A percentile compares a stretch with the other conserved stretches of the same genome.
Evolutionary conservation across 53 echinoderm and acorn worm genomes (phyloP).

Genomic region (Astropecten irregularis): DNA sequence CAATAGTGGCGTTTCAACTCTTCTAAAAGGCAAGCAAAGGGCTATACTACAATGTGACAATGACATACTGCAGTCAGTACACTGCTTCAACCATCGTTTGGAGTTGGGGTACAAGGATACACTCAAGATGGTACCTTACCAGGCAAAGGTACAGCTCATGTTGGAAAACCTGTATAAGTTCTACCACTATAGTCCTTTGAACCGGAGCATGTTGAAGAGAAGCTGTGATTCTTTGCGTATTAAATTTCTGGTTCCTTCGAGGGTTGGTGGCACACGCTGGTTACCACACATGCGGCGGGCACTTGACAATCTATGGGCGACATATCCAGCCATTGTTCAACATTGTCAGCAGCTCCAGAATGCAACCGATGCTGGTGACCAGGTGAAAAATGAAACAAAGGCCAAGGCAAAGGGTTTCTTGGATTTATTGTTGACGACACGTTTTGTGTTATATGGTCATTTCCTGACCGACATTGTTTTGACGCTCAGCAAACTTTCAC

Average conservation of each 20-base stretch:
- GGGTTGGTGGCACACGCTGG: constrained; percentile 1
- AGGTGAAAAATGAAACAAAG: neutral
- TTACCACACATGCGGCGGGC: neutral
- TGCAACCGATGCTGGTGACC: constrained; percentile 13
- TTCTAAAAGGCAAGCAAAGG: neutral
- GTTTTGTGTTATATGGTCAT: neutral
- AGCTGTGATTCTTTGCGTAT: neutral
- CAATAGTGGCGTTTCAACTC: constrained; percentile 1
- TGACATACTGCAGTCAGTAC: neutral
- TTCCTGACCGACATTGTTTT: constrained; percentile 27
- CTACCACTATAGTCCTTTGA: neutral
- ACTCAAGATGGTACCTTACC: neutral
- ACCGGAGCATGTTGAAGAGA: neutral
- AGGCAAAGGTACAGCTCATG: neutral
- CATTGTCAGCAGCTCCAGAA: constrained; percentile 3
- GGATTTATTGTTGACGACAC: neutral
- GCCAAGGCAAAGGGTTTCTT: constrained; percentile 22
- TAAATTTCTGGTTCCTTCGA: constrained; percentile 2
- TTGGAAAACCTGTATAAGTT: neutral
- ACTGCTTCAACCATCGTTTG: neutral
- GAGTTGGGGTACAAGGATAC: neutral
- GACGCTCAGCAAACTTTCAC: neutral
- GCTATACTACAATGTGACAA: neutral
- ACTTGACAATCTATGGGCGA: constrained; percentile 7
- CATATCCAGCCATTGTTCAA: constrained; percentile 18